Conservation (phyloP, 1,140 invertebrate genomes). For the Lasioglossum baleicum region DNA sequence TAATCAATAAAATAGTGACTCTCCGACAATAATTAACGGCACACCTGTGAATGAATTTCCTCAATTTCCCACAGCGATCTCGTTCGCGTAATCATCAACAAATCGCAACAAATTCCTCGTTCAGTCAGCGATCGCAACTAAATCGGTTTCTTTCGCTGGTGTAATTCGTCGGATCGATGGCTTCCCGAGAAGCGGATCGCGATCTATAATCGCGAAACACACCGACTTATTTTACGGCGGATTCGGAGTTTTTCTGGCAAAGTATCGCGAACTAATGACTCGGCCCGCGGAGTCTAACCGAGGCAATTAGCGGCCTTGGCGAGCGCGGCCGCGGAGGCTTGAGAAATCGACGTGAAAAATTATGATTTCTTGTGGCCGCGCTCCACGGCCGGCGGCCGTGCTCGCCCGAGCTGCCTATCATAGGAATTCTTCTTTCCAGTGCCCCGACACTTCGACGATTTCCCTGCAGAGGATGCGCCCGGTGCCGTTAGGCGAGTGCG, state of each 20-base stretch:
- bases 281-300: neutral
- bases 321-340: neutral
- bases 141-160: no score
- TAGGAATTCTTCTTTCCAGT: slow-evolving; percentile 32
- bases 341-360: slow-evolving; percentile 22
- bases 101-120: no score
- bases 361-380: neutral
- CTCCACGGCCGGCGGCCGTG: neutral
- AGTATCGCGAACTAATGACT: neutral
- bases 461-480: slow-evolving; percentile 53
- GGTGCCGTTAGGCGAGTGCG: slow-evolving; percentile 62
- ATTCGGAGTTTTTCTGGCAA: neutral
- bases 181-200: neutral
- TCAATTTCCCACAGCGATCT: no score
- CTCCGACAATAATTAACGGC: no score
- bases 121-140: no score
- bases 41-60: no score
- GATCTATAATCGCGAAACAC: neutral
- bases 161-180: no score
- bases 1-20: no score
- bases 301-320: neutral
- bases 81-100: no score
- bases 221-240: neutral
- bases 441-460: slow-evolving; percentile 51
- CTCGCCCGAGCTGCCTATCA: slow-evolving; percentile 19